Evolutionary conservation across 2,797 vertebrate species (phyloP).

Genomic region (Myripristis murdjan): DNA sequence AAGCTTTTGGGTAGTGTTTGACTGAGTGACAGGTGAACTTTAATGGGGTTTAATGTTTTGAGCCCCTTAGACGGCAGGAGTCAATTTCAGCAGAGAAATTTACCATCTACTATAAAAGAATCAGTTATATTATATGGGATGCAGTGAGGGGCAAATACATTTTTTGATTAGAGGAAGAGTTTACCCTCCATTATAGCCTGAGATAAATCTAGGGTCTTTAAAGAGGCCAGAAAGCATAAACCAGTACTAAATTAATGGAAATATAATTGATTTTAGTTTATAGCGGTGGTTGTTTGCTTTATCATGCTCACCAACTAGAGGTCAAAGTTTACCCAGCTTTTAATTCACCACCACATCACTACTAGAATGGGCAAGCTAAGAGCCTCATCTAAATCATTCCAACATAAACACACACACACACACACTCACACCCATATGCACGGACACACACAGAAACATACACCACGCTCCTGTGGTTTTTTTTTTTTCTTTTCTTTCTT

Average conservation of each 20-base stretch:
- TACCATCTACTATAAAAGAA: neutral
- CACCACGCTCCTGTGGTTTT: constrained; percentile 15
- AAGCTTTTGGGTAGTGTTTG: neutral
- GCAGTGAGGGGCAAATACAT: no score
- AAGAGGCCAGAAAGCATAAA: neutral
- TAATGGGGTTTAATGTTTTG: neutral
- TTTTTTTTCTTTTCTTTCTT: neutral
- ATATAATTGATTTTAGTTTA: neutral
- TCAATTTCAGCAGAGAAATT: neutral
- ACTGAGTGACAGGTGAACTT: constrained; percentile 5
- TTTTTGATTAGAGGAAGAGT: no score
- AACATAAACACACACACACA: constrained; percentile 26
- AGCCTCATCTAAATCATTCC: constrained; percentile 39
- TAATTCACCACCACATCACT: constrained; percentile 14
- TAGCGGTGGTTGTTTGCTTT: no score
- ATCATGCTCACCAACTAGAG: constrained; percentile 1
- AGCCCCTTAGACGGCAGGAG: constrained; percentile 5
- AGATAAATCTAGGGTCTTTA: neutral
- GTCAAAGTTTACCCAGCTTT: constrained; percentile 26
- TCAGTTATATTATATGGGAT: neutral
- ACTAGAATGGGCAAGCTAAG: constrained; percentile 4
- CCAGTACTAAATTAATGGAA: neutral
- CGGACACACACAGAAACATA: constrained; percentile 22
- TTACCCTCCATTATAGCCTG: no score
- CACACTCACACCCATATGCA: no score